A percentile compares a stretch with the other conserved stretches of the same genome.
These are phyloP conservation scores for Onychostruthus taczanowskii DNA, from an alignment of 2,113 vertebrate genomes.

Conservation along the genomic window DNA sequence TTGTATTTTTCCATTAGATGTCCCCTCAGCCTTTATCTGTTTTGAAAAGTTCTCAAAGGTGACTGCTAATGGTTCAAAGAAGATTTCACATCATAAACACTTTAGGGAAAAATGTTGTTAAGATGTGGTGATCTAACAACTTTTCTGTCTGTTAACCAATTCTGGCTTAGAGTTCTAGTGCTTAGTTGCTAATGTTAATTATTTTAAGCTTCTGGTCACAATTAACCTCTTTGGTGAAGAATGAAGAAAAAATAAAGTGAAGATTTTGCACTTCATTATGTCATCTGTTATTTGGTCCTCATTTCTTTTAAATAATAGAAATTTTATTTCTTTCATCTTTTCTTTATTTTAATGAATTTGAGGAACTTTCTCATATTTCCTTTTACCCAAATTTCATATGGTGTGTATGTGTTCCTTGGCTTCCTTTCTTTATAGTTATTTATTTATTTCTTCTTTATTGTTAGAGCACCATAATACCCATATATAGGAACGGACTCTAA, in stretches of 20 bases:
- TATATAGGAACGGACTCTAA: background rate
- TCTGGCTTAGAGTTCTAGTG: background rate
- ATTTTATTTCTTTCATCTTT: background rate
- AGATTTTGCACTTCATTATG: background rate
- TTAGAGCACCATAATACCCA: background rate
- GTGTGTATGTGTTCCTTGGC: background rate
- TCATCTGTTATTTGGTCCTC: background rate
- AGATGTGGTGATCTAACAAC: background rate
- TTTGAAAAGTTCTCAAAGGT: background rate
- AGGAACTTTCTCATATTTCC: background rate
- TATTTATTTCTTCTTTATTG: background rate
- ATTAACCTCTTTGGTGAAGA: constrained; percentile 21
- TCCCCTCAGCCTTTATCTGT: background rate
- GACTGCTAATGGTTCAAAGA: background rate
- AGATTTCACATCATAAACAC: background rate
- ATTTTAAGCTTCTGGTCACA: constrained; percentile 12
- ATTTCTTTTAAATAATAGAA: background rate
- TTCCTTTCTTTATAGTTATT: background rate
- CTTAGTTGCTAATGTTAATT: background rate
- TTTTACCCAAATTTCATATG: background rate
- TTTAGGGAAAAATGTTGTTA: background rate
- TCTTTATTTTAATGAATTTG: background rate
- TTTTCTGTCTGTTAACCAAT: background rate
- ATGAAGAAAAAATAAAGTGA: background rate
- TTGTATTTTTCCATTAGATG: background rate